Conservation (phyloP, 2,797 vertebrate species). For the Propithecus deckenii region DNA sequence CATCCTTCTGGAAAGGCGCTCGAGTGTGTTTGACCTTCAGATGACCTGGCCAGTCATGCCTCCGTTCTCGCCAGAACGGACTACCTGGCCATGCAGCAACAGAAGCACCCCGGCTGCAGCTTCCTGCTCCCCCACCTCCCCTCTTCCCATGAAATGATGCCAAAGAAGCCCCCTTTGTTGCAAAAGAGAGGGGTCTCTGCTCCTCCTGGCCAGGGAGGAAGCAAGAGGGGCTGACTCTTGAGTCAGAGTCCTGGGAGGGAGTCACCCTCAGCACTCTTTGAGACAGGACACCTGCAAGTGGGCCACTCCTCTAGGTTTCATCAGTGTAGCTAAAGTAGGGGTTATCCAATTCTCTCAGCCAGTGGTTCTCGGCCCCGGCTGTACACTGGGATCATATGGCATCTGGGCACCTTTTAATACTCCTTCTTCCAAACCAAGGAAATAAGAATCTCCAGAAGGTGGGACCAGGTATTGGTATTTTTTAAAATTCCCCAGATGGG, state of each 20-base stretch:
- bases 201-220: neutral
- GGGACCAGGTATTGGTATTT: neutral
- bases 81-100: neutral
- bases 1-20: neutral
- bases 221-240: neutral
- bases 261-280: fast-evolving
- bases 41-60: neutral
- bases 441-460: neutral
- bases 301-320: neutral
- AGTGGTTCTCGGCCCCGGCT: neutral
- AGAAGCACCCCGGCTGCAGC: neutral
- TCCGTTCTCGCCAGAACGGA: neutral
- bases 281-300: too few species aligned
- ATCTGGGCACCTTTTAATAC: neutral
- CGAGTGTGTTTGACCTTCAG: neutral
- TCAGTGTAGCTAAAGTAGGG: fast-evolving
- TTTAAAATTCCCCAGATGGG: neutral
- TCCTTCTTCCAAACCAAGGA: neutral
- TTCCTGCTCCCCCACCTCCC: neutral
- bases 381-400: fast-evolving
- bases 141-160: neutral
- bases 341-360: neutral
- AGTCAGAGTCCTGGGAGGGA: neutral
- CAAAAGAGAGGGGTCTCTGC: neutral
- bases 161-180: neutral